Evolutionary conservation across 2,797 vertebrate species (phyloP).

Genomic region (Parotocinclus haroldoi): DNA sequence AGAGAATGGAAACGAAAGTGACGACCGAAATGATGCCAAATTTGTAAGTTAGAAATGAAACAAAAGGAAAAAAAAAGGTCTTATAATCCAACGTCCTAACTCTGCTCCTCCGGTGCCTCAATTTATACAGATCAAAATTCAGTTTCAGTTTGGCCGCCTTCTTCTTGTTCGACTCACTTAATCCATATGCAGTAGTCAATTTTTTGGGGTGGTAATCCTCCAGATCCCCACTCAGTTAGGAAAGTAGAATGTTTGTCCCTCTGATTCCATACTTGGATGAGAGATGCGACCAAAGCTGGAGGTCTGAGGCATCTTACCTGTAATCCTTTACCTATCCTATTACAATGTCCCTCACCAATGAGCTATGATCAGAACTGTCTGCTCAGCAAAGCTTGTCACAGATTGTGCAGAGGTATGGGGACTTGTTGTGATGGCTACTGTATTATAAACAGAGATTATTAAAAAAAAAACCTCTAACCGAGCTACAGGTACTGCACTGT

Average conservation of each 20-base stretch:
- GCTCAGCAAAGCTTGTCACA: slow-evolving; percentile 63
- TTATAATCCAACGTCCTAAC: slow-evolving; percentile 10
- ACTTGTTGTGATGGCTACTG: background rate
- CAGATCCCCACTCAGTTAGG: slow-evolving; percentile 52
- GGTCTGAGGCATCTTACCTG: slow-evolving; percentile 61
- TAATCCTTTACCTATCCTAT: slow-evolving; percentile 76
- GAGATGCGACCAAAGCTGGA: slow-evolving; percentile 65
- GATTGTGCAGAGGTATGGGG: background rate
- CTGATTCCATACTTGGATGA: slow-evolving; percentile 69
- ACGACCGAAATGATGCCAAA: background rate
- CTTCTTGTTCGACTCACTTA: background rate
- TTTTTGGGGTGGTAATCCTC: slow-evolving; percentile 59
- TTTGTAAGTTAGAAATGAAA: background rate
- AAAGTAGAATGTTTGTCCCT: slow-evolving; percentile 54
- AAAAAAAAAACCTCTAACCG: no score
- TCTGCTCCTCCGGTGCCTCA: no score
- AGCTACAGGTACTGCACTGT: no score
- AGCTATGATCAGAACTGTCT: slow-evolving; percentile 66
- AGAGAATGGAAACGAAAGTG: background rate
- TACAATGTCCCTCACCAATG: slow-evolving; percentile 59
- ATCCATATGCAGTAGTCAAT: slow-evolving; percentile 9
- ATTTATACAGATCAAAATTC: no score
- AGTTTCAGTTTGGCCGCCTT: no score
- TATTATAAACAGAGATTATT: no score
- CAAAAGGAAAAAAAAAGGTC: background rate